Conservation (phyloP, 2,113 vertebrate genomes). For the Dolichallabes microphthalmus region DNA sequence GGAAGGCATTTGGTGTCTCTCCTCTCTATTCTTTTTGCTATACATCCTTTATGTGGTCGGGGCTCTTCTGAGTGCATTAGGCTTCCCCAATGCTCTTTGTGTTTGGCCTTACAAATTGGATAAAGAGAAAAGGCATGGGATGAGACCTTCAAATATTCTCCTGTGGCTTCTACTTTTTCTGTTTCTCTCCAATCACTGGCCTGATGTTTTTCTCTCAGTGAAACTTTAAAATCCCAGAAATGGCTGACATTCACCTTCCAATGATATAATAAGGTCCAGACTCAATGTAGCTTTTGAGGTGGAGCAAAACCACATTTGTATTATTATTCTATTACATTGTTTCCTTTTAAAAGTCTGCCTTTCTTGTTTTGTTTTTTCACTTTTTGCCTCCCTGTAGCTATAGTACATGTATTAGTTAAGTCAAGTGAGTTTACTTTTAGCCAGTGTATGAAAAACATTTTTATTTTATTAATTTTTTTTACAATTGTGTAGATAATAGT, state of each 20-base stretch:
- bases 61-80: slow-evolving; percentile 39
- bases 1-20: background rate
- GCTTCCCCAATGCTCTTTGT: slow-evolving; percentile 22
- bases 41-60: slow-evolving; percentile 37
- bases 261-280: background rate
- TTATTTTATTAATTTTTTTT: background rate
- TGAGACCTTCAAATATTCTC: slow-evolving; percentile 27
- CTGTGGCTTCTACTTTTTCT: background rate
- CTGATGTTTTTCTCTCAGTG: background rate
- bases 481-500: background rate
- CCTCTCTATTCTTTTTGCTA: background rate
- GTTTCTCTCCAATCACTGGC: background rate
- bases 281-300: background rate
- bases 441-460: slow-evolving; percentile 4
- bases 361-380: background rate
- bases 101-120: slow-evolving; percentile 19
- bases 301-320: background rate
- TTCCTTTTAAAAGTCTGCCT: background rate
- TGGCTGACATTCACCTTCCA: background rate
- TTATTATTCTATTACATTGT: background rate
- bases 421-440: slow-evolving; percentile 19
- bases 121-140: slow-evolving; percentile 19
- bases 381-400: slow-evolving; percentile 4
- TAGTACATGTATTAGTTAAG: slow-evolving; percentile 12
- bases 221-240: background rate